phyloP scores from a whole-genome alignment of 2,113 vertebrate species.

The Pterocles orientalis region DNA sequence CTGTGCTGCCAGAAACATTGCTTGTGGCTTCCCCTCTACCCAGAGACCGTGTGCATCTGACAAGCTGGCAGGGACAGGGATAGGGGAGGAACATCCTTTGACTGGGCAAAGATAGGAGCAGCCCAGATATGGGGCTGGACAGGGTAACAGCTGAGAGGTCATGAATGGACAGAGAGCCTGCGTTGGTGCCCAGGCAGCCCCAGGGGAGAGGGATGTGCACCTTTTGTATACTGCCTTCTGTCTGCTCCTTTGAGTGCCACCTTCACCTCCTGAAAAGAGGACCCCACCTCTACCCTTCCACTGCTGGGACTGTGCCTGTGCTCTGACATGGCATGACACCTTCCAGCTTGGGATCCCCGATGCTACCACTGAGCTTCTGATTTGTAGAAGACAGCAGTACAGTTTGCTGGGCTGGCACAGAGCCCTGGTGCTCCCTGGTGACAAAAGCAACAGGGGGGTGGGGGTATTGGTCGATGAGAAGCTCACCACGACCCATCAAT shows the following conservation, averaged over 20 bases:
- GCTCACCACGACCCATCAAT: no score
- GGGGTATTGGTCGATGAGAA: no score
- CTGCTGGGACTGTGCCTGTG: accelerated
- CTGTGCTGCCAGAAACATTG: neutral
- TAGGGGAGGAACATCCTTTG: neutral
- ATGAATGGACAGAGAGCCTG: neutral
- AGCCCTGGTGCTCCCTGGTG: neutral
- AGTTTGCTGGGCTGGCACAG: neutral
- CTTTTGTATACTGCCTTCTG: neutral
- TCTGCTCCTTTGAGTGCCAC: neutral
- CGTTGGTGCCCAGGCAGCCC: neutral
- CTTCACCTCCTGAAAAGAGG: neutral
- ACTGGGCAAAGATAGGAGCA: neutral
- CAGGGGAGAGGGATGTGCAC: accelerated
- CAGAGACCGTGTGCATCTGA: neutral
- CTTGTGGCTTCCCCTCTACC: neutral
- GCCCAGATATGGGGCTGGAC: neutral
- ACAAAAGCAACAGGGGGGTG: neutral
- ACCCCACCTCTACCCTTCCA: neutral
- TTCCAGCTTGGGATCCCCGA: neutral
- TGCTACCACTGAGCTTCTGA: accelerated
- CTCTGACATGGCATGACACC: accelerated
- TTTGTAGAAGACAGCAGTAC: neutral
- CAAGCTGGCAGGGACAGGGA: neutral
- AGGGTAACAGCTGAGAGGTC: neutral